These are phyloP conservation scores for Pelecanoides urinatrix DNA, from an alignment of 2,113 vertebrate genomes.

Conservation along the genomic window DNA sequence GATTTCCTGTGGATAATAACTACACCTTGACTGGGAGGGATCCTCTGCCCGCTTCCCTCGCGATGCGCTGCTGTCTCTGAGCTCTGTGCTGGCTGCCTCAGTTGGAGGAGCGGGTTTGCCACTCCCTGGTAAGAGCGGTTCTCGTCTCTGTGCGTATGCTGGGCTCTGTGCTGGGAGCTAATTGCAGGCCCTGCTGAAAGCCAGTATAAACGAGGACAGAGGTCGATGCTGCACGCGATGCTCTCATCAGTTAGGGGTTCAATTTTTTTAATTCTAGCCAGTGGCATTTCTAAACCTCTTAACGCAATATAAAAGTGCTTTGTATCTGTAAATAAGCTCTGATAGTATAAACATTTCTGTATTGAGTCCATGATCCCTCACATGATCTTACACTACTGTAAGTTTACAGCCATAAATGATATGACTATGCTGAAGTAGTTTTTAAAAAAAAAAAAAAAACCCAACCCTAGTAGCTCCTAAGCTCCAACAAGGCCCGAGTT, in stretches of 20 bases:
- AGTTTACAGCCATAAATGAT: neutral
- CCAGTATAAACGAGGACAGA: neutral
- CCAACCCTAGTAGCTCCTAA: neutral
- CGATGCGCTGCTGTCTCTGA: too few species aligned
- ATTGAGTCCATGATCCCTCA: neutral
- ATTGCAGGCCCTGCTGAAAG: neutral
- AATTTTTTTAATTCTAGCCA: neutral
- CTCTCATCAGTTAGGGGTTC: neutral
- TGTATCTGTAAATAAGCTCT: neutral
- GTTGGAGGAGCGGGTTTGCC: neutral
- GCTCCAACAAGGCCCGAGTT: neutral
- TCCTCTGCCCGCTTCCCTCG: neutral
- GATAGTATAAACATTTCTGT: neutral
- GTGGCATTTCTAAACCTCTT: neutral
- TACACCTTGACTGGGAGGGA: neutral
- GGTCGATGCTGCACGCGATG: neutral
- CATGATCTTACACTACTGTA: neutral
- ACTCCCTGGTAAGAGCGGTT: fast-evolving
- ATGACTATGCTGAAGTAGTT: neutral
- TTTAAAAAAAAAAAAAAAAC: neutral
- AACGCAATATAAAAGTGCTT: neutral
- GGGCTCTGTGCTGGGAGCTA: neutral
- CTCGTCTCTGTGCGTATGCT: fast-evolving
- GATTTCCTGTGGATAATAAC: neutral
- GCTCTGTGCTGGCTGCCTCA: neutral